Evolutionary conservation across 2,113 vertebrate genomes (phyloP).

Genomic region (Dasyurus viverrinus): DNA sequence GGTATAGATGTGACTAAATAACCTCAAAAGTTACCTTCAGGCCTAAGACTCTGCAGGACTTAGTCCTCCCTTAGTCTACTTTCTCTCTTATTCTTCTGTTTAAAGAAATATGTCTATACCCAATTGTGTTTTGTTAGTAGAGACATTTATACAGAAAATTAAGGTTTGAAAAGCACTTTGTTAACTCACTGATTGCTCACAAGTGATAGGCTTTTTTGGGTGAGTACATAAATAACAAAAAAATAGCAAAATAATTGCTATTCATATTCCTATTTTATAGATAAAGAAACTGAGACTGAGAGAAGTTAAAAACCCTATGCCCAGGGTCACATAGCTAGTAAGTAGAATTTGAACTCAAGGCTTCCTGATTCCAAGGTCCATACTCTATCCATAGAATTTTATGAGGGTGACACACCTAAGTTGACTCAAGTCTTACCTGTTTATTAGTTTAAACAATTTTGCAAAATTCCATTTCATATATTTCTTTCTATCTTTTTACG

Average conservation of each 20-base stretch:
- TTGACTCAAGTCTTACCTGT: background rate
- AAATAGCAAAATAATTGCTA: background rate
- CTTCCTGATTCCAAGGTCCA: background rate
- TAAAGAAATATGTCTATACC: background rate
- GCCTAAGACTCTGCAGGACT: background rate
- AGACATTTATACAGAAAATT: background rate
- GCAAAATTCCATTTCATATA: background rate
- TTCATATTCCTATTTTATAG: background rate
- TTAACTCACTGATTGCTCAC: background rate
- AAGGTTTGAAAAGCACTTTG: background rate
- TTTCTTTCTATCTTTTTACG: background rate
- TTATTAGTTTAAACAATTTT: background rate
- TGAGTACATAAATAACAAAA: background rate
- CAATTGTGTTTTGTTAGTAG: background rate
- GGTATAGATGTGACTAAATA: too few species aligned
- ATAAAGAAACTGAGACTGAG: background rate
- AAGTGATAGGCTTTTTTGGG: too few species aligned
- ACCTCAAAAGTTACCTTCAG: too few species aligned
- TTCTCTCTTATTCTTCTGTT: background rate
- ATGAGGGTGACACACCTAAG: too few species aligned
- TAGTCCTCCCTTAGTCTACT: background rate
- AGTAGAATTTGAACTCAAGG: background rate
- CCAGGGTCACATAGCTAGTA: background rate
- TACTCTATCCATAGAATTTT: background rate
- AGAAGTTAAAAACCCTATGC: background rate